A percentile compares a stretch with the other conserved stretches of the same genome.
These are phyloP conservation scores for Drosophila takahashii DNA, from an alignment of 1,140 invertebrate genomes.

Conservation along the genomic window DNA sequence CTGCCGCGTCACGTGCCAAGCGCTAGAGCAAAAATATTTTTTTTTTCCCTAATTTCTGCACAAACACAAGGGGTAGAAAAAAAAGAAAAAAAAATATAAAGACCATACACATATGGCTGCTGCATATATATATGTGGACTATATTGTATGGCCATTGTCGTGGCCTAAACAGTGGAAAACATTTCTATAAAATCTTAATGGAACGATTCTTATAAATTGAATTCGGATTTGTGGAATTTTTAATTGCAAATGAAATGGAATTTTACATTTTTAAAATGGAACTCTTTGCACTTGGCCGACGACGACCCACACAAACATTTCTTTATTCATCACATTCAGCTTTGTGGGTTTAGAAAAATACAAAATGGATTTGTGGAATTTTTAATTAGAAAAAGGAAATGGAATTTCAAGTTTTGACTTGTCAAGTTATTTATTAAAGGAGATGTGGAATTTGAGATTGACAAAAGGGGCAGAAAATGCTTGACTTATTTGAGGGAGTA, in stretches of 20 bases:
- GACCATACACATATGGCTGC: slow-evolving; percentile 28
- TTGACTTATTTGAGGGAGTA: background rate
- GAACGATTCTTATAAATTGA: slow-evolving; percentile 41
- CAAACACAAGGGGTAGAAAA: slow-evolving; percentile 12
- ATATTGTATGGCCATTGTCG: slow-evolving; percentile 44
- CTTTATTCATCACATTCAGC: slow-evolving; percentile 1
- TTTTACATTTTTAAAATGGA: slow-evolving; percentile 8
- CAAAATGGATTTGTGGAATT: slow-evolving; percentile 31
- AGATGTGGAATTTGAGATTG: background rate
- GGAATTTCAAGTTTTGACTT: slow-evolving; percentile 1
- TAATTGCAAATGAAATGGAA: slow-evolving; percentile 39
- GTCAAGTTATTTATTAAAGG: slow-evolving; percentile 13
- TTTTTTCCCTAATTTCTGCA: slow-evolving; percentile 29
- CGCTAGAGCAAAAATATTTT: slow-evolving; percentile 74
- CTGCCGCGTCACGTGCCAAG: slow-evolving; percentile 73
- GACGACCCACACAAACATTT: background rate
- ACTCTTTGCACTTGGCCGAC: background rate
- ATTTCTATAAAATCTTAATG: slow-evolving; percentile 47
- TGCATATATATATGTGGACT: slow-evolving; percentile 17
- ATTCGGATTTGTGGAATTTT: slow-evolving; percentile 43
- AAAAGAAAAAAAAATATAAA: slow-evolving; percentile 19
- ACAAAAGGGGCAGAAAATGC: background rate
- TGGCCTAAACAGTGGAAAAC: slow-evolving; percentile 48
- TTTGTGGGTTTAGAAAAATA: background rate
- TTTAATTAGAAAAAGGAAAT: slow-evolving; percentile 22